A percentile compares a stretch with the other conserved stretches of the same genome.
These are phyloP conservation scores for Elephantulus edwardii DNA, from an alignment of 2,113 vertebrate species.

Conservation along the genomic window DNA sequence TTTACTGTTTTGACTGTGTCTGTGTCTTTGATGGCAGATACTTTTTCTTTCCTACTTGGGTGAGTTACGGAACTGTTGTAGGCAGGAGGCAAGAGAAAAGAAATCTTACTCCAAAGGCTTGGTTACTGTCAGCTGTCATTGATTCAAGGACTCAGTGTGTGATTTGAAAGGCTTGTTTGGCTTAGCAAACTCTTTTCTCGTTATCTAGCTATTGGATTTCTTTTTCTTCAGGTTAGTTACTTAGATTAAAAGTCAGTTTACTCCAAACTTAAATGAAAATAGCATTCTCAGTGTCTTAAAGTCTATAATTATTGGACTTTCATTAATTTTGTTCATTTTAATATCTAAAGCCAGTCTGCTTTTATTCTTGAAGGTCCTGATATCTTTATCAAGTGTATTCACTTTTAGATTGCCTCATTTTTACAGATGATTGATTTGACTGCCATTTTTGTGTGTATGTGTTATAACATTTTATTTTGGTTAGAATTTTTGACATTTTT, in stretches of 20 bases:
- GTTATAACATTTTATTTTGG: conserved; percentile 21
- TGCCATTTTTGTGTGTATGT: conserved; percentile 7
- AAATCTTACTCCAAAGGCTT: conserved; percentile 26
- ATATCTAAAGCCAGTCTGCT: neutral
- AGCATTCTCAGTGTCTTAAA: conserved; percentile 37
- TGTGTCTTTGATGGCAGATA: conserved; percentile 28
- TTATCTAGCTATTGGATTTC: neutral
- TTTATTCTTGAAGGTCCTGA: neutral
- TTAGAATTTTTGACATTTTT: conserved; percentile 38
- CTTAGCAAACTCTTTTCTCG: neutral
- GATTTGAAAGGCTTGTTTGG: conserved; percentile 18
- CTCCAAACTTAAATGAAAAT: conserved; percentile 24
- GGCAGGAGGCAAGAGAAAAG: neutral
- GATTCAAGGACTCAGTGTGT: neutral
- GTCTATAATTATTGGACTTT: neutral
- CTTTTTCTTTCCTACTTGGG: conserved; percentile 8
- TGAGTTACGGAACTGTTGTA: conserved; percentile 1
- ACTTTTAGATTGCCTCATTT: neutral
- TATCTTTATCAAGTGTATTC: conserved; percentile 2
- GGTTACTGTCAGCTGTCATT: conserved; percentile 12
- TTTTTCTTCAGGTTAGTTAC: neutral
- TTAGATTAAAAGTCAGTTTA: conserved; percentile 28
- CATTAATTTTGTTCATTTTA: conserved; percentile 18
- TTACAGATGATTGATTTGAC: conserved; percentile 16
- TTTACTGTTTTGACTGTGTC: neutral